A percentile compares a stretch with the other conserved stretches of the same genome.
These are phyloP conservation scores for Hirtodrosophila alboralis DNA, from an alignment of 2,888 invertebrate species.

Conservation along the genomic window DNA sequence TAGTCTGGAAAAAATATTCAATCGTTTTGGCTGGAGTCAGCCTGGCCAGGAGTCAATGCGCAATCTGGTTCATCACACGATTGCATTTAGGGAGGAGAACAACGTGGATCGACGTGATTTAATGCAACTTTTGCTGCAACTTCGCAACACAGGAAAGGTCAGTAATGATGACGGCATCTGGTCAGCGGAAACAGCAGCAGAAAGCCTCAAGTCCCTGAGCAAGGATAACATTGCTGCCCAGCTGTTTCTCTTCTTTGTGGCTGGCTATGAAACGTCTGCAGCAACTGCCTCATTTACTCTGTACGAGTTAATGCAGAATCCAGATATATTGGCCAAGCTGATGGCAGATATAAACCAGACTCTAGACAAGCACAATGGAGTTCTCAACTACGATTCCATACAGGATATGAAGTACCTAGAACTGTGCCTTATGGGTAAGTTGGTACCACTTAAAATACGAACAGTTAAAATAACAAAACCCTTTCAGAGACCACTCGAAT, in stretches of 20 bases:
- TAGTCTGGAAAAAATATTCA: slow-evolving; percentile 79
- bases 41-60: slow-evolving; percentile 82
- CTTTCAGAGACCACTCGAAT: slow-evolving; percentile 82
- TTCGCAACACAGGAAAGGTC: slow-evolving; percentile 81
- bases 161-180: slow-evolving; percentile 69
- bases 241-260: slow-evolving; percentile 84
- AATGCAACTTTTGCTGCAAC: slow-evolving; percentile 84
- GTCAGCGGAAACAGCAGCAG: slow-evolving; percentile 58
- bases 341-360: slow-evolving; percentile 82
- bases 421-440: slow-evolving; percentile 83
- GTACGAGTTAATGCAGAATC: slow-evolving; percentile 83
- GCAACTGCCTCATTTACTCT: slow-evolving; percentile 83
- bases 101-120: slow-evolving; percentile 83
- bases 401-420: slow-evolving; percentile 85
- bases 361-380: slow-evolving; percentile 78
- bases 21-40: slow-evolving; percentile 61
- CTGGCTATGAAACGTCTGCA: slow-evolving; percentile 85
- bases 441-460: not conserved
- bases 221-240: slow-evolving; percentile 83
- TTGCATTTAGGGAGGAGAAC: slow-evolving; percentile 82
- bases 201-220: slow-evolving; percentile 66
- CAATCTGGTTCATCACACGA: slow-evolving; percentile 82
- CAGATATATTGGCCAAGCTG: slow-evolving; percentile 81
- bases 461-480: no score
- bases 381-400: slow-evolving; percentile 83